phyloP scores from a whole-genome alignment of 2,113 vertebrate genomes.

The Heterochromis multidens region DNA sequence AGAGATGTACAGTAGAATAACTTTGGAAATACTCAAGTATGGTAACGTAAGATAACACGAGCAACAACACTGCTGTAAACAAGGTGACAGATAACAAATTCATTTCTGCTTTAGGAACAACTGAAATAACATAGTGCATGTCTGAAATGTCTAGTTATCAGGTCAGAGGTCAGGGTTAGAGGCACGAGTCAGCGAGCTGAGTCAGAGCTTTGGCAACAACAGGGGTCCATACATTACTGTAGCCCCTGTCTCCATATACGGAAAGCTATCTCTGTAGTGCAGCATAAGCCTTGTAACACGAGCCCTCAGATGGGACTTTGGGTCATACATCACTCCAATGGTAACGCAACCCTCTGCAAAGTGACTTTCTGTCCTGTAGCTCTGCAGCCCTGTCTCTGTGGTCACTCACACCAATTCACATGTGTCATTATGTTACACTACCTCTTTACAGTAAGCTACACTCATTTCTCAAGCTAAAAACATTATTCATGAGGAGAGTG shows the following conservation, averaged over 20 bases:
- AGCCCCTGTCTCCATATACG: conserved; percentile 68
- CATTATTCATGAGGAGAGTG: background rate
- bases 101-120: conserved; percentile 23
- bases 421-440: conserved; percentile 58
- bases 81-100: conserved; percentile 50
- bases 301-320: conserved; percentile 68
- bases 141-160: conserved; percentile 54
- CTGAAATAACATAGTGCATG: conserved; percentile 31
- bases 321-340: conserved; percentile 71
- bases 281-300: conserved; percentile 72
- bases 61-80: conserved; percentile 21
- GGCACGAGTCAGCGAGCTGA: conserved; percentile 63
- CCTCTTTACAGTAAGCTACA: conserved; percentile 37
- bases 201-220: conserved; percentile 70
- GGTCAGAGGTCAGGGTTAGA: conserved; percentile 65
- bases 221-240: conserved; percentile 69
- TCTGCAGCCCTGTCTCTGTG: conserved; percentile 56
- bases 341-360: conserved; percentile 69
- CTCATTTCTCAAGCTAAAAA: conserved; percentile 39
- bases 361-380: conserved; percentile 62
- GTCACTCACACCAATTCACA: conserved; percentile 47
- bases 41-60: background rate
- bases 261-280: conserved; percentile 64
- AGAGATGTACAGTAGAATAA: background rate
- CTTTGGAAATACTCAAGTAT: background rate